Percentiles rank a stretch among this genome's conserved stretches.
These are phyloP conservation scores for Schrankia costaestrigalis DNA, from an alignment of 2,888 invertebrate genomes.

Conservation along the genomic window DNA sequence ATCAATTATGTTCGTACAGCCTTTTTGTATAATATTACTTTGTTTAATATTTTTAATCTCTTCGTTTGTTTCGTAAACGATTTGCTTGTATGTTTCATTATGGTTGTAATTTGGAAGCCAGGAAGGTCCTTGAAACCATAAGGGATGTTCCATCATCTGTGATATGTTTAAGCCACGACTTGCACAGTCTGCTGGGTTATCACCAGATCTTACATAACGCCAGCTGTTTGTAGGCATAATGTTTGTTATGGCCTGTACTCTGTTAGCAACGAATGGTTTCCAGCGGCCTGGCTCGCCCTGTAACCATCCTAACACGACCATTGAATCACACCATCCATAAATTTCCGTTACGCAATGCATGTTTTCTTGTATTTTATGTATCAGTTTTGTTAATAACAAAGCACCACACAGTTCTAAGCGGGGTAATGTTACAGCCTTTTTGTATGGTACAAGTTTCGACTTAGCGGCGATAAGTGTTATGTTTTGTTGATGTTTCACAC, in stretches of 20 bases:
- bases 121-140: slow-evolving; percentile 2
- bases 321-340: background rate
- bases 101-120: no score
- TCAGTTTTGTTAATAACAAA: background rate
- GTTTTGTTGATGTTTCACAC: no score
- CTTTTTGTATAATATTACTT: background rate
- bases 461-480: background rate
- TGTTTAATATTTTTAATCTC: background rate
- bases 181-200: slow-evolving; percentile 3
- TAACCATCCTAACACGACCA: slow-evolving; percentile 6
- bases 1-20: no score
- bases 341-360: background rate
- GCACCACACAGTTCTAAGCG: background rate
- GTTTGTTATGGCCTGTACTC: background rate
- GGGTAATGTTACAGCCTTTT: background rate
- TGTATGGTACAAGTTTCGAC: background rate
- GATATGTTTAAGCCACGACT: background rate
- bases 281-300: background rate
- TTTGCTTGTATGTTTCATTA: background rate
- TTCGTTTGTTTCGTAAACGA: background rate
- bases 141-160: background rate
- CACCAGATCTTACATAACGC: background rate
- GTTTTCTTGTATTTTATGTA: background rate
- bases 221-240: background rate
- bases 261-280: slow-evolving; percentile 1